These are phyloP conservation scores for Drosophila neoperkinsi DNA, from an alignment of 2,888 invertebrate species.

Conservation along the genomic window DNA sequence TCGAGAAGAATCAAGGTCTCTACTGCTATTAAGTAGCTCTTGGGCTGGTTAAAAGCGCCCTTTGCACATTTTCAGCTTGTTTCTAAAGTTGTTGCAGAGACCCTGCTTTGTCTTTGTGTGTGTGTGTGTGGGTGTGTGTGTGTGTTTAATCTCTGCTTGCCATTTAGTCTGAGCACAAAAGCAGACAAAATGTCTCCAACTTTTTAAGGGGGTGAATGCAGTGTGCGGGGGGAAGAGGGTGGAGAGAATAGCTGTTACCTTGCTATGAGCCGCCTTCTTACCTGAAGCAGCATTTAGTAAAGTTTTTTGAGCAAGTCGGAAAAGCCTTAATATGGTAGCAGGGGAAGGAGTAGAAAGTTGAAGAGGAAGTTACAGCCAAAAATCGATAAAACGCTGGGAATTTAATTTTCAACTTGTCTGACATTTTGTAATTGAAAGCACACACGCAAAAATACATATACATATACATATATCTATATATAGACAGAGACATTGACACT, in stretches of 20 bases:
- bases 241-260: constrained; percentile 25
- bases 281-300: constrained; percentile 58
- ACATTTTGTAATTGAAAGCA: constrained; percentile 80
- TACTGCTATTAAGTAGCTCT: constrained; percentile 39
- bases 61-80: constrained; percentile 65
- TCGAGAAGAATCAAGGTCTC: constrained; percentile 10
- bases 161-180: constrained; percentile 63
- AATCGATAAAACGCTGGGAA: constrained; percentile 64
- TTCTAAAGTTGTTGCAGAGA: constrained; percentile 62
- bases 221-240: neutral
- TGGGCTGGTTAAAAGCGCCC: constrained; percentile 29
- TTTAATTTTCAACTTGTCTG: constrained; percentile 80
- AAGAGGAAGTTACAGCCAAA: constrained; percentile 22
- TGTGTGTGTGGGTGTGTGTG: constrained; percentile 32
- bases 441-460: neutral
- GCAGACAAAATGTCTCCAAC: constrained; percentile 56
- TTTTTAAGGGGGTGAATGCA: constrained; percentile 32
- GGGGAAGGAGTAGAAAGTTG: neutral
- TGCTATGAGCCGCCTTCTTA: constrained; percentile 68
- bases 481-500: constrained; percentile 65
- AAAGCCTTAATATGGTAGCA: constrained; percentile 52
- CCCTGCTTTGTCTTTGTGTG: constrained; percentile 6
- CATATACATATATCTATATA: neutral
- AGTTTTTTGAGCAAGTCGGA: constrained; percentile 51
- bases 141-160: constrained; percentile 67